Percentiles rank a stretch among this genome's conserved stretches.
These are phyloP conservation scores for Pachydiplax longipennis DNA, from an alignment of 2,888 invertebrate genomes.

Conservation along the genomic window DNA sequence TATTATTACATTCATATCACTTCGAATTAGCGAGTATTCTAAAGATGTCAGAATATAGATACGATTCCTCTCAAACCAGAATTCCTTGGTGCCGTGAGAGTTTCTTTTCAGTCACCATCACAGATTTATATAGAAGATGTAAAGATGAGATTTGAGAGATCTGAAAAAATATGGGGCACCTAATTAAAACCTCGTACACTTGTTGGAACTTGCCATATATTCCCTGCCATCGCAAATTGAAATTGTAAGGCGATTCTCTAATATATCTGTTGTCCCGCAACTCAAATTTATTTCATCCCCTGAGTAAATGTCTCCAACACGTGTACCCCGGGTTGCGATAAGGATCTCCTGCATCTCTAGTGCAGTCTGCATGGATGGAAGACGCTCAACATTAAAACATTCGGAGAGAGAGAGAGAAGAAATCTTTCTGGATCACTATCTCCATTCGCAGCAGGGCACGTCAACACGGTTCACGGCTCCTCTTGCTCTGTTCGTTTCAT, in stretches of 20 bases:
- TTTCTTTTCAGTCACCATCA: too few relatives aligned
- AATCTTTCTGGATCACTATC: not conserved
- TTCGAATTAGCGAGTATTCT: too few relatives aligned
- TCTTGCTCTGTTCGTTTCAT: not conserved
- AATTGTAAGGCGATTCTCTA: not conserved
- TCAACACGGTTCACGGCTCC: conserved; percentile 26
- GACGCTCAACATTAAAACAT: not conserved
- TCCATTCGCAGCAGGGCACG: conserved; percentile 5
- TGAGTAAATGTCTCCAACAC: not conserved
- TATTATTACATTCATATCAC: too few relatives aligned
- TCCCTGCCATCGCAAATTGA: too few relatives aligned
- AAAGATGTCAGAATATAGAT: too few relatives aligned
- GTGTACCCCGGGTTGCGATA: not conserved
- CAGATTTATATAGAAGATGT: too few relatives aligned
- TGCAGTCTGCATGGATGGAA: not conserved
- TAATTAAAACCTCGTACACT: too few relatives aligned
- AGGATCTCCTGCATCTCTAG: not conserved
- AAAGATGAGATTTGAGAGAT: too few relatives aligned
- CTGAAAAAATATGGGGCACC: too few relatives aligned
- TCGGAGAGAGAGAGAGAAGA: not conserved
- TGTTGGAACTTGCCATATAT: too few relatives aligned
- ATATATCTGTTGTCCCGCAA: not conserved
- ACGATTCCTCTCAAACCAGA: too few relatives aligned
- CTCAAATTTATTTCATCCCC: not conserved
- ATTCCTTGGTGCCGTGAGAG: too few relatives aligned